phyloP scores from a whole-genome alignment of 2,113 vertebrate genomes.

The Pyrgilauda ruficollis region DNA sequence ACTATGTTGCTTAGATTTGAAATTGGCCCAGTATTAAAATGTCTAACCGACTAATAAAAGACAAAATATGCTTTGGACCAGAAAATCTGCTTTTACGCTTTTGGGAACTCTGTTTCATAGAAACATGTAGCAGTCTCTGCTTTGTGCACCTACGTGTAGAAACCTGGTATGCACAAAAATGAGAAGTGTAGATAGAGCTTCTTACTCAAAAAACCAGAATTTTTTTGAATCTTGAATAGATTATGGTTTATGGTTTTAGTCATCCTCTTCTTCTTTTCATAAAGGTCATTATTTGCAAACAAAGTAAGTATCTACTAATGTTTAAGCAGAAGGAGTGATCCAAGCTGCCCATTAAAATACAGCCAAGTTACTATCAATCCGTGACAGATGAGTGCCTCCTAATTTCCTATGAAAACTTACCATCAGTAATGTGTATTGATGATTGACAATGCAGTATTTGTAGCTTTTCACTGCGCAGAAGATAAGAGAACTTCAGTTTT shows the following conservation, averaged over 20 bases:
- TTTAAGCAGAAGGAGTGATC: constrained; percentile 32
- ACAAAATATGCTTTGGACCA: neutral
- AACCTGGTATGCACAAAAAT: neutral
- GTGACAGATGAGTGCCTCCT: neutral
- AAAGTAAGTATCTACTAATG: constrained; percentile 18
- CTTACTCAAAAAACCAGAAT: neutral
- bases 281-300: neutral
- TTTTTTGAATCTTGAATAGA: constrained; percentile 7
- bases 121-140: neutral
- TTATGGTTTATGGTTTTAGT: constrained; percentile 30
- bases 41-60: neutral
- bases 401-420: neutral
- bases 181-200: neutral
- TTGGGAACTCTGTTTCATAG: neutral
- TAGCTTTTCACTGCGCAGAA: neutral
- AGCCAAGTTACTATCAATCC: neutral
- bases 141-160: neutral
- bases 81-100: neutral
- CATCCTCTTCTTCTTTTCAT: neutral
- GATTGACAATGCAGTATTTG: neutral
- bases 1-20: neutral
- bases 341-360: neutral
- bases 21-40: neutral
- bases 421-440: neutral
- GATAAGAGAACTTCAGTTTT: neutral